Percentiles rank a stretch among this genome's conserved stretches.
phyloP scores from a whole-genome alignment of 1,140 invertebrate genomes.

The Aphelinus atriplicis region DNA sequence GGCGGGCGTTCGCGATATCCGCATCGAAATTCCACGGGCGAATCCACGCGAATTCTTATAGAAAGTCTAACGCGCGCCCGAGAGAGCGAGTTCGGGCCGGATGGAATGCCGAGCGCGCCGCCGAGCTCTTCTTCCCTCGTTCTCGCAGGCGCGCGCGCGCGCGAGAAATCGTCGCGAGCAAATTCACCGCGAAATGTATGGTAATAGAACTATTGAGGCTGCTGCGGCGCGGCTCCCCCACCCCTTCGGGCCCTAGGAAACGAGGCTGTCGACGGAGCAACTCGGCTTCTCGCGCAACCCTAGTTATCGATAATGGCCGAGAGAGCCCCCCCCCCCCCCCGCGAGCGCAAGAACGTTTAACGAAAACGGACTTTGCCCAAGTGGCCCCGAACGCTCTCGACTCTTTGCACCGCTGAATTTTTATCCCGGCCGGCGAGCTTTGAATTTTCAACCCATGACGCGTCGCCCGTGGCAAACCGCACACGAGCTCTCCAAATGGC shows the following conservation, averaged over 20 bases:
- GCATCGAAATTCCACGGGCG: conserved; percentile 39
- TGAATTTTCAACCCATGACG: conserved; percentile 17
- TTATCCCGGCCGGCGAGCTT: not conserved
- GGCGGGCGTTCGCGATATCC: conserved; percentile 31
- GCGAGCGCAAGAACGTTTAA: conserved; percentile 30
- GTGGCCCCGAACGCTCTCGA: conserved; percentile 7
- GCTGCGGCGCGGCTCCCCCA: conserved; percentile 26
- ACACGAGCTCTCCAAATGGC: too few species aligned
- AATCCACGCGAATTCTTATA: conserved; percentile 40
- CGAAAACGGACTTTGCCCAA: conserved; percentile 22
- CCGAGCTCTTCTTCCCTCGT: conserved; percentile 28
- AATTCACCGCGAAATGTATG: conserved; percentile 54
- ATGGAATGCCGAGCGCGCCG: conserved; percentile 19
- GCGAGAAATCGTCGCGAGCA: conserved; percentile 40
- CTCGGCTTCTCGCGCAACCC: not conserved
- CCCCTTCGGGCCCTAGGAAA: conserved; percentile 30
- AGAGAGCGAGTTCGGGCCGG: not conserved
- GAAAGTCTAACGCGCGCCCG: conserved; percentile 40
- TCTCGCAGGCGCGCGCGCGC: conserved; percentile 9
- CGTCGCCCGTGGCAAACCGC: not conserved
- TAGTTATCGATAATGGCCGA: conserved; percentile 31
- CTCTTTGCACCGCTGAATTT: conserved; percentile 20
- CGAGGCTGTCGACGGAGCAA: conserved; percentile 46
- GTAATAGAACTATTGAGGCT: conserved; percentile 49
- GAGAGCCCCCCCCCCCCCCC: too few species aligned